A percentile compares a stretch with the other conserved stretches of the same genome.
These are phyloP conservation scores for Clarias platycephalus DNA, from an alignment of 2,797 vertebrate species.

Conservation along the genomic window DNA sequence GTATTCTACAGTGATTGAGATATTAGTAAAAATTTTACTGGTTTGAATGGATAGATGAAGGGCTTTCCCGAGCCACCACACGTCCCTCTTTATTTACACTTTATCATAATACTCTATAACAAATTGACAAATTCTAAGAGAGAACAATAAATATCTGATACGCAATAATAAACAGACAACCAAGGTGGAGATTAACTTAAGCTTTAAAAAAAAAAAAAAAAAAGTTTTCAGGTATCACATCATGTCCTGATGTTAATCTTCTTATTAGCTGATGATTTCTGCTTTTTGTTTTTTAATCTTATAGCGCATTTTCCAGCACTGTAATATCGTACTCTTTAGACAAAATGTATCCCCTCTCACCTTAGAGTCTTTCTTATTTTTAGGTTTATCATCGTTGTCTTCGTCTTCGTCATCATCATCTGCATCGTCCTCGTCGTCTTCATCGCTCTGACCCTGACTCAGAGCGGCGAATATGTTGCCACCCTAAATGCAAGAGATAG, in stretches of 20 bases:
- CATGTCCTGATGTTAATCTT: background rate
- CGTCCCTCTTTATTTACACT: background rate
- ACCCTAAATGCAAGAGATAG: conserved; percentile 64
- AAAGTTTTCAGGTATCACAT: background rate
- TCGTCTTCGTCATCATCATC: conserved; percentile 51
- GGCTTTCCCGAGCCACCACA: background rate
- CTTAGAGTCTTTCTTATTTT: conserved; percentile 69
- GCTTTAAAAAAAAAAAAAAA: no score
- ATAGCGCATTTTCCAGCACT: background rate
- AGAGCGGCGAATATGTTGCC: conserved; percentile 87
- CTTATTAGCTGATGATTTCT: background rate
- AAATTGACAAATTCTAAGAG: background rate
- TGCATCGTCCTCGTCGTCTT: conserved; percentile 67
- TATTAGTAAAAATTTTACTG: no score
- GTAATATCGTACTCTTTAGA: background rate
- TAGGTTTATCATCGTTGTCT: conserved; percentile 56
- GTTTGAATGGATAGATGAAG: background rate
- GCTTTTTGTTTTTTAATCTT: background rate
- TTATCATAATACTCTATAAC: background rate
- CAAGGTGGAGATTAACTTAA: background rate
- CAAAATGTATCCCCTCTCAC: conserved; percentile 52
- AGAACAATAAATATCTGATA: background rate
- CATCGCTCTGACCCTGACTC: conserved; percentile 78
- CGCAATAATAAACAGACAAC: background rate
- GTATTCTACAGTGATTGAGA: no score